A percentile compares a stretch with the other conserved stretches of the same genome.
Evolutionary conservation across 2,113 vertebrate genomes (phyloP).

Genomic region (Pollimyrus isidori): DNA sequence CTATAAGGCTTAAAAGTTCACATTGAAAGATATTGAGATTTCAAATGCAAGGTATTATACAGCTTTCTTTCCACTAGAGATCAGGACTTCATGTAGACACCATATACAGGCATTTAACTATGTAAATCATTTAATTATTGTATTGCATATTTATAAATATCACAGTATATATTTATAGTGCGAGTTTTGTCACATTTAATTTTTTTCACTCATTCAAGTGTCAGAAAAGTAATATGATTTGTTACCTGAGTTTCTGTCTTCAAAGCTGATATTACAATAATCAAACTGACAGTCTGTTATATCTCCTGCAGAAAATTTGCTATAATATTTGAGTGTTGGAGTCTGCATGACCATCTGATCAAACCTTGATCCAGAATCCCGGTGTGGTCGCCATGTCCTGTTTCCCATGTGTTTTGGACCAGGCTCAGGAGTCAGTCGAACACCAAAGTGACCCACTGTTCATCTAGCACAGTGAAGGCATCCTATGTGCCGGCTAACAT

Average conservation of each 20-base stretch:
- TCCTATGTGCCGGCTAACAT: not conserved
- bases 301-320: not conserved
- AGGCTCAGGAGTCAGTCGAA: not conserved
- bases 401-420: not conserved
- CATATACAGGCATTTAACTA: not conserved
- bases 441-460: not conserved
- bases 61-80: not conserved
- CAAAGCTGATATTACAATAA: not conserved
- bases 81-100: not conserved
- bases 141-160: not conserved
- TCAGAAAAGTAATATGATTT: not conserved
- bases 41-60: not conserved
- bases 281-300: not conserved
- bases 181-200: not conserved
- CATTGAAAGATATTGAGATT: not conserved
- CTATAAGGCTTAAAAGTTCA: not conserved
- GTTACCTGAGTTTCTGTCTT: not conserved
- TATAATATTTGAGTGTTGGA: not conserved
- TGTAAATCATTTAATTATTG: not conserved
- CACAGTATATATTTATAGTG: not conserved
- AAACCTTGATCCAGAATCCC: constrained; percentile 2
- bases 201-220: not conserved
- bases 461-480: not conserved
- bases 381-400: not conserved
- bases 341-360: constrained; percentile 1